phyloP scores from a whole-genome alignment of 2,797 vertebrate species.

The Echeneis naucrates region DNA sequence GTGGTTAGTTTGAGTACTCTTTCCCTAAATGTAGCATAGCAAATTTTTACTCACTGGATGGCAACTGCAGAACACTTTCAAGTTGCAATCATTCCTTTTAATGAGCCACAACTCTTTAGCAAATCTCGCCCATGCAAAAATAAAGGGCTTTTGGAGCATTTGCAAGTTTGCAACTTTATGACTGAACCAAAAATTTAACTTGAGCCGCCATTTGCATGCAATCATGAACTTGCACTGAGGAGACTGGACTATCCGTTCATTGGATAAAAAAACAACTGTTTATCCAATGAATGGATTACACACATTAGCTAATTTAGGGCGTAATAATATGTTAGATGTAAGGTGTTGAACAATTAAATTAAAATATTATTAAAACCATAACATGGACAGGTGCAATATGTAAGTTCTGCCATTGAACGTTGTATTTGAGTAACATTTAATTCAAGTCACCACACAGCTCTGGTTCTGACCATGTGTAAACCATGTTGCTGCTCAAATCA shows the following conservation, averaged over 20 bases:
- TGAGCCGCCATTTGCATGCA: background rate
- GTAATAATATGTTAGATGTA: background rate
- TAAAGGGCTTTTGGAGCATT: conserved; percentile 4
- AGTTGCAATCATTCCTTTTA: conserved; percentile 13
- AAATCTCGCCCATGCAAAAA: conserved; percentile 16
- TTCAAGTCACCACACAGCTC: background rate
- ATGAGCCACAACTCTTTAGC: conserved; percentile 4
- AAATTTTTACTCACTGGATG: conserved; percentile 20
- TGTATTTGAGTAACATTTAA: background rate
- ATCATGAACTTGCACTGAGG: background rate
- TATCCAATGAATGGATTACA: too few species aligned
- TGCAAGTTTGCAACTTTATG: background rate
- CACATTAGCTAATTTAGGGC: too few species aligned
- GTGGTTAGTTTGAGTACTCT: conserved; percentile 41
- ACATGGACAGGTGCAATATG: too few species aligned
- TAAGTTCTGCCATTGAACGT: conserved; percentile 1
- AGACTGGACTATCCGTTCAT: too few species aligned
- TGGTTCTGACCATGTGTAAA: background rate
- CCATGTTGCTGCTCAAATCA: background rate
- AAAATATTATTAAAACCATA: too few species aligned
- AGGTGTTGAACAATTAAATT: too few species aligned
- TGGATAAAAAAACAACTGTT: too few species aligned
- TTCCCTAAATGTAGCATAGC: conserved; percentile 35
- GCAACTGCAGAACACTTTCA: conserved; percentile 19
- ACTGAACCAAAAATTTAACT: conserved; percentile 29